Evolutionary conservation across 2,888 invertebrate genomes (phyloP).

Genomic region (Anaspis maculata): DNA sequence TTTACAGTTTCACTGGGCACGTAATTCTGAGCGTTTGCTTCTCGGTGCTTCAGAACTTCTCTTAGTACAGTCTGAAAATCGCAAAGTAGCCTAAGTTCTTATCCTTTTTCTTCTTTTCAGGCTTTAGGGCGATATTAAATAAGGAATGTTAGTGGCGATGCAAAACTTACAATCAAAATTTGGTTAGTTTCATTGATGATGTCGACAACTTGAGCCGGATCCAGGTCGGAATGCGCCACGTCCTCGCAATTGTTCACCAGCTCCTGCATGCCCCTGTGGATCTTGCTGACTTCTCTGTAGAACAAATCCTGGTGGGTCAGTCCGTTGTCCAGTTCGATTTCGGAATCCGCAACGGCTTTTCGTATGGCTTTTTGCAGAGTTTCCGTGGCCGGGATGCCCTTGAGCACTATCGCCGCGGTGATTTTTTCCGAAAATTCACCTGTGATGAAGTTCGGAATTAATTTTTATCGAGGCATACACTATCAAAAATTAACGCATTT

Average conservation of each 20-base stretch:
- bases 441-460: constrained; percentile 11
- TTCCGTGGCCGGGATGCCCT: constrained; percentile 52
- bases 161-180: constrained; percentile 45
- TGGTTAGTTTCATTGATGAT: constrained; percentile 49
- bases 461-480: not conserved
- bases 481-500: too few species aligned
- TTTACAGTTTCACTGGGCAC: constrained; percentile 38
- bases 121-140: not conserved
- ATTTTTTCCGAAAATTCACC: constrained; percentile 74
- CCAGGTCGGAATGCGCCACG: constrained; percentile 50
- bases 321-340: constrained; percentile 41
- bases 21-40: constrained; percentile 49
- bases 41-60: constrained; percentile 57
- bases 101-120: too few species aligned
- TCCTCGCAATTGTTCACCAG: constrained; percentile 54
- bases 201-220: constrained; percentile 48
- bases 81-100: too few species aligned
- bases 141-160: not conserved
- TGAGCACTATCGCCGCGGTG: constrained; percentile 62
- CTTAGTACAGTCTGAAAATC: constrained; percentile 49
- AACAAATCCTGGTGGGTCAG: constrained; percentile 68
- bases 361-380: constrained; percentile 52
- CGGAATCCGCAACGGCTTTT: constrained; percentile 42
- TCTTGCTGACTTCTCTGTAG: constrained; percentile 59
- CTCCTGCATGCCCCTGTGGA: constrained; percentile 58